Evolutionary conservation across 2,797 vertebrate genomes (phyloP), one percentile per base, ranked within the genome.

Genomic region (Tolypeutes matacus): DNA sequence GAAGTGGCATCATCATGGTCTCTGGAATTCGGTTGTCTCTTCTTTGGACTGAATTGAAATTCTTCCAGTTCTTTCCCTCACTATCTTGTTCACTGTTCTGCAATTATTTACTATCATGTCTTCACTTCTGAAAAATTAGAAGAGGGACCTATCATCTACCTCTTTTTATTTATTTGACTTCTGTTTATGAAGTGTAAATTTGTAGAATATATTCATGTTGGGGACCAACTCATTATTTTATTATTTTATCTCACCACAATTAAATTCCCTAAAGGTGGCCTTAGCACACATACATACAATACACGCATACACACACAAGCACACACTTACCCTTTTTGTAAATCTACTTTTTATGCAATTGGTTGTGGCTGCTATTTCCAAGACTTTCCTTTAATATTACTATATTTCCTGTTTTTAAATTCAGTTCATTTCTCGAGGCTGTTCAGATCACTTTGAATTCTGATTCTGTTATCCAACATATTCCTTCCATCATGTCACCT

Each of bases 401-500:
- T 9, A 12, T 1, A 13, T 56, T 36, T 67, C 46, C 39, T 8
- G 14, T 29, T 60, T 91, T 94, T 91, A 46, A 25, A 62, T 75
- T n/a, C 0, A 12, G 27, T 15, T 82, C 10, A 70, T 75, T 95
- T 87, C 23, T 78, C 53, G 7, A 46, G 25, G 42, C 5, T 86
- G 3, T 23, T 77, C 34, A 77, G 11, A 56, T 51, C 27, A 90
- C 64, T 94, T 75, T 83, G 65, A 85, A 76, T 46, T 89, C 56
- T 73, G 20, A 42, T 92, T 95, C 60, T 91, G 42, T 95, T 76
- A 51, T 46, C 62, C 27, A 17, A 51, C 31, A 69, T 86, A 89
- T 49, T 23, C 29, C 34, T 91, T 46, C 34, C 12, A 2, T 51
- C 29, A 72, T 34, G 49, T 53, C 69, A 86, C 27, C 42, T 90